Base-by-base conservation (phyloP, 2,113 vertebrate species). In the Martes martes region DNA sequence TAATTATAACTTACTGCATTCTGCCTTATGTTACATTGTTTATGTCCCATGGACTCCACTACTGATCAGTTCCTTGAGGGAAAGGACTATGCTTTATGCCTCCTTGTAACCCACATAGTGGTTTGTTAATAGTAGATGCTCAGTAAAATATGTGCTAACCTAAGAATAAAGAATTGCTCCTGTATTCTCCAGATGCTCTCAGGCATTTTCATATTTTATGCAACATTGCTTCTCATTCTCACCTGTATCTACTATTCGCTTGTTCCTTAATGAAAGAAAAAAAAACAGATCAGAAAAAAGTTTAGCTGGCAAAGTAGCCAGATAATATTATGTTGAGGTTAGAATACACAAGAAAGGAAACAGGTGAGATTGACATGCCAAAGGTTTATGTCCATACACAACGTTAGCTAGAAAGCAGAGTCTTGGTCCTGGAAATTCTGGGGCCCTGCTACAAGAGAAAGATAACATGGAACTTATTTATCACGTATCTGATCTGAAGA, bases 391-490 rank as follows among this genome's bases (percentile, higher is more conserved):
- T 31, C n/a, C 42, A 50, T n/a, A 45, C 74, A 73, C 18, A 47
- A 23, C 13, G 7, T 78, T 33, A 67, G 36, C 59, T 14, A 18
- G 65, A 73, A 86, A 95, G 33, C 36, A 39, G 55, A 89, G 15
- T 55, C 9, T 45, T 52, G 6, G 26, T 78, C 6, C 55, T 80
- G 14, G n/a, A 80, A 45, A 47, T 92, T 89, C 71, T 67, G 18
- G 50, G 28, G 36, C 19, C 33, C 31, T 45, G 26, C 23, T 47
- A 61, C 4, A 85, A 61, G 24, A 88, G 3, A 18, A 71, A 91
- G 55, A 90, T 59, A 1, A 83, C 55, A 59, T 79, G 45, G n/a
- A 80, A 95, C 80, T 95, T 96, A 96, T 95, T 94, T 94, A 59
- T 94, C 73, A 57, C 42, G 45, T 33, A 85, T 96, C 83, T 98